These are phyloP conservation scores for Masnerella sp. DNA, from an alignment of 2,888 invertebrate genomes.

Conservation along the genomic window DNA sequence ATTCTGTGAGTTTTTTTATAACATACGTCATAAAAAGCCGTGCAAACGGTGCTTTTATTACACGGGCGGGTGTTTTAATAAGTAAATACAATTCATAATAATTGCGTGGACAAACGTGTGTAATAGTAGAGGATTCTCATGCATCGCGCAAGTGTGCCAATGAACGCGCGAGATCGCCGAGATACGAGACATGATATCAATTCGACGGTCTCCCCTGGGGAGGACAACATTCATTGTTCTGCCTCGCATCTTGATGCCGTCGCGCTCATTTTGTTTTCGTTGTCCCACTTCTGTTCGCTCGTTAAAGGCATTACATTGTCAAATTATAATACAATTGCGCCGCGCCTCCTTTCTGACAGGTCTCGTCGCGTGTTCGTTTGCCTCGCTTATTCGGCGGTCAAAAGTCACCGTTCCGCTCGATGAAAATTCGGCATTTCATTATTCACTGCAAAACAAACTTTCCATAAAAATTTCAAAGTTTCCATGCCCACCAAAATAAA, in stretches of 20 bases:
- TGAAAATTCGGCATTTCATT: no score
- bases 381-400: slow-evolving; percentile 20
- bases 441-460: no score
- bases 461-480: not conserved
- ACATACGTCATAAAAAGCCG: slow-evolving; percentile 40
- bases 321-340: slow-evolving; percentile 55
- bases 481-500: not conserved
- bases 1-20: slow-evolving; percentile 19
- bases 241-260: slow-evolving; percentile 51
- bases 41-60: slow-evolving; percentile 50
- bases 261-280: slow-evolving; percentile 55
- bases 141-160: slow-evolving; percentile 64
- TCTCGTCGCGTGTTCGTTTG: slow-evolving; percentile 18
- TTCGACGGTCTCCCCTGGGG: slow-evolving; percentile 34
- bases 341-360: slow-evolving; percentile 50
- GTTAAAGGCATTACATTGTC: slow-evolving; percentile 52
- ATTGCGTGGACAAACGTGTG: slow-evolving; percentile 67
- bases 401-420: not conserved
- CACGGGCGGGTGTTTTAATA: slow-evolving; percentile 51
- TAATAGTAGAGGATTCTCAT: slow-evolving; percentile 71
- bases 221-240: slow-evolving; percentile 60
- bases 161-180: slow-evolving; percentile 54
- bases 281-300: slow-evolving; percentile 53
- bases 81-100: slow-evolving; percentile 64
- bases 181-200: slow-evolving; percentile 46